Evolutionary conservation across 35 echinoderm and acorn worm species (phyloP), one percentile per base, ranked within the genome.

Genomic region (Ophioderma brevispina): DNA sequence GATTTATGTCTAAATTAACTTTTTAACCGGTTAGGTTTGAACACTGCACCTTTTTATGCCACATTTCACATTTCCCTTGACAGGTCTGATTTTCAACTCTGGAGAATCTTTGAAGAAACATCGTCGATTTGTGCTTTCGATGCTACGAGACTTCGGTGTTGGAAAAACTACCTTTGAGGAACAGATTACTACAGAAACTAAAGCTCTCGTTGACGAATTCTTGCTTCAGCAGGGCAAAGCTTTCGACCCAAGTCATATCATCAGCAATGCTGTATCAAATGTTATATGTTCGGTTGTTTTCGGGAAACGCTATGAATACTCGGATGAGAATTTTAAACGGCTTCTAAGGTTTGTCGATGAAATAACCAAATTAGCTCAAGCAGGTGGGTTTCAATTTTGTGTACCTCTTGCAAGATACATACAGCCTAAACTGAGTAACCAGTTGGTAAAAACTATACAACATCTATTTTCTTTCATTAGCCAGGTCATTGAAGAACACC

Each of bases 271-370:
- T 0, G 82, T 91, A 0, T 85, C 90, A 17, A 91, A 91, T 38
- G 76, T 91, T 21, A 86, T 91, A 35, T 91, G 90, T 52, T 38
- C 81, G 14, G 90, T 91, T 1, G 40, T 79, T 14, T 91, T 91
- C 40, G 93, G 93, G 36, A 55, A 91, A 31, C 49, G 93, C 10
- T 95, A 86, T 36, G 75, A 87, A 10, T 95, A 95, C 32, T 18
- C 82, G 14, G 93, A 95, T 49, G 36, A 55, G n/a, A 38, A n/a
- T 31, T 95, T 95, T 38, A 75, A 82, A 76, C 19, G 70, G 4
- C 35, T 94, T 33, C 40, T 94, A 11, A 31, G 36, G 14, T 23
- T 82, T 0, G 32, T 82, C 8, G 32, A 40, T 35, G 76, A 63
- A 18, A 78, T 40, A 30, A 13, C 82, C 13, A 59, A 93, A 40